Evolutionary conservation across 2,797 vertebrate genomes (phyloP).

Genomic region (Alauda arvensis): DNA sequence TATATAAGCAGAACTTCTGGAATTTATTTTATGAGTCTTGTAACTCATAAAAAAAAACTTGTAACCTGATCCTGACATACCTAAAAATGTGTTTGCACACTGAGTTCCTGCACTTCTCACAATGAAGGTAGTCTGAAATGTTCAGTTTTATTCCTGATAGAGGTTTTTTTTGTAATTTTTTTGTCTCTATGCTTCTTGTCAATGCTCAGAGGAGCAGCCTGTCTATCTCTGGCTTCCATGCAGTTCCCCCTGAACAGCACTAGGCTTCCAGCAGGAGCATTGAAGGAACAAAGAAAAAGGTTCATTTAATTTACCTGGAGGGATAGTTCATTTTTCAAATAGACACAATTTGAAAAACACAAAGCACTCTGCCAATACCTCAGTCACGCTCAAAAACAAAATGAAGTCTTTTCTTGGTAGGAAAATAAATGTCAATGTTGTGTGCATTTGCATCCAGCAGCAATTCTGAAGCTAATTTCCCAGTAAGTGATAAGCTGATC

Average conservation of each 20-base stretch:
- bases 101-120: neutral
- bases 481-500: conserved; percentile 30
- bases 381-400: conserved; percentile 35
- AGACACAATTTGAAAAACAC: conserved; percentile 27
- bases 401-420: conserved; percentile 25
- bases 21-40: neutral
- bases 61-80: neutral
- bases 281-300: conserved; percentile 33
- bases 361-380: conserved; percentile 8
- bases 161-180: neutral
- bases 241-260: conserved; percentile 1
- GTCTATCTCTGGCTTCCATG: neutral
- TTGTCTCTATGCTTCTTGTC: neutral
- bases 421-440: conserved; percentile 15
- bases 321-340: conserved; percentile 39
- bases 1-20: neutral
- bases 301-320: conserved; percentile 52
- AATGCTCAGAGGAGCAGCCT: conserved; percentile 3
- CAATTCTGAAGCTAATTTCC: conserved; percentile 26
- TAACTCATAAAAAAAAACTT: too few species aligned
- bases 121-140: neutral
- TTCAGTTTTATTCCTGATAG: neutral
- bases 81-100: neutral
- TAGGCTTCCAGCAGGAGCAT: neutral
- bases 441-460: conserved; percentile 30